Evolutionary conservation across 1,140 invertebrate genomes (phyloP).

Genomic region (Hycleus cichorii): DNA sequence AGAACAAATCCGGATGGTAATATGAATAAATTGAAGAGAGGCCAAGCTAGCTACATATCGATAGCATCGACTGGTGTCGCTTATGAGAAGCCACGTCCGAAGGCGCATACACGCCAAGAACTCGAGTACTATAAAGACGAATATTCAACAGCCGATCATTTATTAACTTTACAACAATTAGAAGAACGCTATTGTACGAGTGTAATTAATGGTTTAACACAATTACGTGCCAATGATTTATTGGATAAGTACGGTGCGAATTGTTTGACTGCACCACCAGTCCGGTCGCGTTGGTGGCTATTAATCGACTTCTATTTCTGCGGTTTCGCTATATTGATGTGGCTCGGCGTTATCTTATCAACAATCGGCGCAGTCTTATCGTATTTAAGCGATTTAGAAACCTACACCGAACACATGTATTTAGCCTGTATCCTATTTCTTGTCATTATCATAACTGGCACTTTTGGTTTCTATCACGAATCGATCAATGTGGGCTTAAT

Average conservation of each 20-base stretch:
- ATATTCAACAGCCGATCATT: constrained; percentile 68
- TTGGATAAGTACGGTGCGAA: constrained; percentile 61
- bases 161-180: constrained; percentile 57
- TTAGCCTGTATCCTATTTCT: constrained; percentile 43
- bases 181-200: constrained; percentile 38
- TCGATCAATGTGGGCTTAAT: constrained; percentile 54
- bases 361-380: too few species aligned
- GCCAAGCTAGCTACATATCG: too few species aligned
- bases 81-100: constrained; percentile 6
- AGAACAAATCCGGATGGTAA: background rate
- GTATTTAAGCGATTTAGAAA: background rate
- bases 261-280: constrained; percentile 42
- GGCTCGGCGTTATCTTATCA: constrained; percentile 63
- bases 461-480: constrained; percentile 55
- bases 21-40: too few species aligned
- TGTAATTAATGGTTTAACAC: constrained; percentile 49
- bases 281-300: constrained; percentile 19
- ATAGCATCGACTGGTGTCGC: background rate
- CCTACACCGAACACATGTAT: background rate
- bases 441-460: constrained; percentile 58
- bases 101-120: background rate
- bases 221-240: constrained; percentile 46
- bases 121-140: constrained; percentile 55
- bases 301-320: constrained; percentile 46
- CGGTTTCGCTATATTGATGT: constrained; percentile 66